phyloP scores from a whole-genome alignment of 2,888 invertebrate genomes.

The Hermaeophaga mercurialis region DNA sequence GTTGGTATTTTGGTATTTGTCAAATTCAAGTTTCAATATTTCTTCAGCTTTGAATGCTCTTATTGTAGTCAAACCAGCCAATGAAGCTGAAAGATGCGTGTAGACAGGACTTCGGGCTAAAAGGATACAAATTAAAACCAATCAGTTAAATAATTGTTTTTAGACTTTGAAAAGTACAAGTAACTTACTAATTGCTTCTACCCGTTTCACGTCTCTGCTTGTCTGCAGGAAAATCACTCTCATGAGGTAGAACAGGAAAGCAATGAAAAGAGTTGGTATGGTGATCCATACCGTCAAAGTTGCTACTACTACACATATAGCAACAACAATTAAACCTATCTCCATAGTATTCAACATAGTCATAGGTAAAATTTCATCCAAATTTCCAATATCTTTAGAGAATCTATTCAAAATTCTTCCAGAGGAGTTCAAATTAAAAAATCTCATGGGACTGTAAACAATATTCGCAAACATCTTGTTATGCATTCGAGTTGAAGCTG shows the following conservation, averaged over 20 bases:
- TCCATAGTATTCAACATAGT: constrained; percentile 61
- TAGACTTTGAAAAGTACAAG: too few relatives aligned
- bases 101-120: constrained; percentile 79
- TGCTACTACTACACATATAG: constrained; percentile 65
- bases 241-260: constrained; percentile 66
- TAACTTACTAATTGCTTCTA: constrained; percentile 69
- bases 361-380: constrained; percentile 61
- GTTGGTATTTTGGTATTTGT: constrained; percentile 67
- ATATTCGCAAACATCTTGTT: constrained; percentile 62
- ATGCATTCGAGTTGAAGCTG: constrained; percentile 64
- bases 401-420: constrained; percentile 72
- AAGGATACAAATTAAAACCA: too few relatives aligned
- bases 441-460: constrained; percentile 67
- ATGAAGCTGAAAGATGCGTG: constrained; percentile 72
- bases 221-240: constrained; percentile 70
- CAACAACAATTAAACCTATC: constrained; percentile 43
- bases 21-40: constrained; percentile 65
- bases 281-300: constrained; percentile 72
- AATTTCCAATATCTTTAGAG: constrained; percentile 71
- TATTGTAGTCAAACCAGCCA: constrained; percentile 78
- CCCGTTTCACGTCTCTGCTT: constrained; percentile 71
- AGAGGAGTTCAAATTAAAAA: constrained; percentile 72
- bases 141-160: too few relatives aligned
- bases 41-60: constrained; percentile 71
- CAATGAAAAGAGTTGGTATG: constrained; percentile 67